Percentiles rank a stretch among this genome's conserved stretches.
Evolutionary conservation across 2,797 vertebrate genomes (phyloP).

Genomic region (Myotis pilosus): DNA sequence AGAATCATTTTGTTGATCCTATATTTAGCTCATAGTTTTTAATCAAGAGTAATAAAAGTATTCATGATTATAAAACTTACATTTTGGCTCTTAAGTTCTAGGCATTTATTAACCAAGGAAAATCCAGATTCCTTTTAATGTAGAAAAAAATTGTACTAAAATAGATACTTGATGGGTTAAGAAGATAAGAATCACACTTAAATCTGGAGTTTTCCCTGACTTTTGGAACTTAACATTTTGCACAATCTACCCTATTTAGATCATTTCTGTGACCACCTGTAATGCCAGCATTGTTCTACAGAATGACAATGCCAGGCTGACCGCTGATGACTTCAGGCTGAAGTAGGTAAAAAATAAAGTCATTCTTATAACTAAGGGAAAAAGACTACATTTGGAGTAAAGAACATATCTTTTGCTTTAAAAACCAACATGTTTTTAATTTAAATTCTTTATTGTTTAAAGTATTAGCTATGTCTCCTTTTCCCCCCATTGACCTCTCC

Average conservation of each 20-base stretch:
- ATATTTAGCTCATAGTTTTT: background rate
- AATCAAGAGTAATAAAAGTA: background rate
- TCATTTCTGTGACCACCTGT: constrained; percentile 42
- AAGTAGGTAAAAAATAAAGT: constrained; percentile 73
- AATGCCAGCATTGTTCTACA: constrained; percentile 69
- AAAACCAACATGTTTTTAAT: background rate
- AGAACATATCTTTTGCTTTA: background rate
- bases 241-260: constrained; percentile 52
- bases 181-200: background rate
- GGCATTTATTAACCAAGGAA: background rate
- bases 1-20: background rate
- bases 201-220: background rate
- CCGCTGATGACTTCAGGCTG: constrained; percentile 75
- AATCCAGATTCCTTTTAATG: background rate
- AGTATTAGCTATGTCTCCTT: too few species aligned
- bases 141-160: background rate
- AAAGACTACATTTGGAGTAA: background rate
- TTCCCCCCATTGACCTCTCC: too few species aligned
- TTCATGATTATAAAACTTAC: background rate
- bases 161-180: background rate
- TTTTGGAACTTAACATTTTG: background rate
- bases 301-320: constrained; percentile 76
- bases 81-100: background rate
- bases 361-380: background rate
- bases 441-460: too few species aligned